Evolutionary conservation across 2,888 invertebrate genomes (phyloP), one percentile per base, ranked within the genome.

Genomic region (Pharmacophagus antenor): DNA sequence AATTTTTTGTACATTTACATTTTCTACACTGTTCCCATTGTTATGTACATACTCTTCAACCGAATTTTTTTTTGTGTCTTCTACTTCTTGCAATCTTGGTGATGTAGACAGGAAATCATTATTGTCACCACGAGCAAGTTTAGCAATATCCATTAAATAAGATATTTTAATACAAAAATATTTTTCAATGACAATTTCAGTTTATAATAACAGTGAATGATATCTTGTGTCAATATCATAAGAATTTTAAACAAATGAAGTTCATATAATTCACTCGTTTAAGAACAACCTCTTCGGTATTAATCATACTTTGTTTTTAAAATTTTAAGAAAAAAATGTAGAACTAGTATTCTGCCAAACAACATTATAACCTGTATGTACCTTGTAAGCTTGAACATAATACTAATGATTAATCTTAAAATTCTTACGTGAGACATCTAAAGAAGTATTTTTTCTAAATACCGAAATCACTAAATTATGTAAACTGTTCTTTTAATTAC

Each of bases 41-140:
- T 47, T 31, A 20, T 12, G 17, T 20, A 22, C 15, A 17, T 50
- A 7, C 1, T 64, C 65, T 18, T 61, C 60, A 17, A 61, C 53
- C 17, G 15, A 5, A 22, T 5, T 44, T 12, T 12, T 15, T 20
- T 27, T 55, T 27, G 41, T 56, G 48, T 58, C 59, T 63, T 65
- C 55, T 15, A 21, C 49, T 22, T 50, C 44, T 6, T 41, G 20
- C 17, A 41, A 18, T 42, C 53, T 59, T 22, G 50, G 49, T 44
- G 77, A 71, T 5, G 56, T 17, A 20, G 59, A 31, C 37, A 53
- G 31, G 22, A 58, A 51, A 52, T 63, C 70, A 52, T 66, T 66
- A 59, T 68, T 79, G 70, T 85, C 85, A 49, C 84, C 85, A 47
- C 79, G 80, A 62, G 74, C 82, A 46, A 76, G 65, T 49, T 73